Base-by-base conservation (phyloP, 2,888 invertebrate species). In the Dasysyrphus tricinctus region DNA sequence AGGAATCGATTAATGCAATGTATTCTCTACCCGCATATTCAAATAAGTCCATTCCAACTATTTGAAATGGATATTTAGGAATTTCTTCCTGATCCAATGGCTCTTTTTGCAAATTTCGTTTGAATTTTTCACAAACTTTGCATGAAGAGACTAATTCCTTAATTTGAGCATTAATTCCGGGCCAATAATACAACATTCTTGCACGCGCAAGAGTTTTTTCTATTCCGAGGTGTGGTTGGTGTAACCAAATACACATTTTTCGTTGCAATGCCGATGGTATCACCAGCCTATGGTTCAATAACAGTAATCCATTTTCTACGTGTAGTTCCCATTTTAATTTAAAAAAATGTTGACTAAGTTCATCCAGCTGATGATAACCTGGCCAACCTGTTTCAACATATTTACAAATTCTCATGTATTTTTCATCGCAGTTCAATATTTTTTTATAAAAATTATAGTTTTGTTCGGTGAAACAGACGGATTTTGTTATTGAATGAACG, bases 121-220 rank as follows among this genome's bases (percentile, higher is more conserved):
- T 61, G 34, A 67, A 81, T 51, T 49, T 29, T 39, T 67, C 51
- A 74, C 67, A 78, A 7, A 39, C 32, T 19, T 12, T 24, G 14
- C 78, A 72, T n/a, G 37, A 24, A 5, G n/a, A 12, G 1, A 72
- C 54, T n/a, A 54, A 7, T 12, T 87, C 32, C 54, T 90, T 88
- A 24, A 91, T 88, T 37, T 24, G 24, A 24, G 24, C 3, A 24
- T 24, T 24, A 1, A 24, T 24, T 24, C 24, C 24, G 24, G 24
- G 90, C 90, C 90, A 91, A 76, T 89, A 90, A 70, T 90, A 89
- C 8, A 89, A 39, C 37, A 88, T 81, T 56, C 89, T 73, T 24
- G 24, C 24, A 19, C 88, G 69, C 14, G 88, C 73, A 77, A 88
- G 88, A 69, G 89, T 88, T 90, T 89, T n/a, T 24, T 88, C 85